These are phyloP conservation scores for Temnothorax unifasciatus DNA, from an alignment of 2,888 invertebrate species.

Conservation along the genomic window DNA sequence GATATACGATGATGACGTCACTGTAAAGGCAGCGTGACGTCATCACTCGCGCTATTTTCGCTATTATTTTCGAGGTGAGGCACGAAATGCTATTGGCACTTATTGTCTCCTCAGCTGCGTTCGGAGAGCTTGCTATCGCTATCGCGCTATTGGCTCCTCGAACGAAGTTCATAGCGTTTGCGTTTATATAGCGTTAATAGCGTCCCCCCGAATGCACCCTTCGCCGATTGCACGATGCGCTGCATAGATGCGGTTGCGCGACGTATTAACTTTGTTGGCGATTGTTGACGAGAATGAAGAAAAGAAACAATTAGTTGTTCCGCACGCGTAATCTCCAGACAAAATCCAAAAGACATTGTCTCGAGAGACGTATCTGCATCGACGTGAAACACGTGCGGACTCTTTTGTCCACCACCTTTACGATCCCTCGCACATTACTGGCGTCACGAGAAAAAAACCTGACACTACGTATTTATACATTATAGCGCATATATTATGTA, in stretches of 20 bases:
- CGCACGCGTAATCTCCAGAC: conserved; percentile 5
- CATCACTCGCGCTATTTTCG: too few species aligned
- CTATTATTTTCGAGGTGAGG: too few species aligned
- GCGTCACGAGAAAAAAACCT: conserved; percentile 30
- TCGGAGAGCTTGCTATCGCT: too few species aligned
- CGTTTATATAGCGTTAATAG: too few species aligned
- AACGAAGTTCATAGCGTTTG: too few species aligned
- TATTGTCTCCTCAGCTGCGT: too few species aligned
- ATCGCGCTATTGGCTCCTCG: too few species aligned
- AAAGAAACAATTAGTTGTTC: conserved; percentile 4
- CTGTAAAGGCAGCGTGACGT: too few species aligned
- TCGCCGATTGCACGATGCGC: background rate
- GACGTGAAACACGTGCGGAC: background rate
- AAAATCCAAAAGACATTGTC: conserved; percentile 23
- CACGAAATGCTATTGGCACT: too few species aligned
- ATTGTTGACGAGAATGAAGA: background rate
- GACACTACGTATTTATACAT: conserved; percentile 54
- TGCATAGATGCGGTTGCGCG: background rate
- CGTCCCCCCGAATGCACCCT: too few species aligned
- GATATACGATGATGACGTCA: too few species aligned
- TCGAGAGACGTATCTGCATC: background rate
- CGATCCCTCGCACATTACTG: conserved; percentile 31
- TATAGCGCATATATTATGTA: conserved; percentile 60
- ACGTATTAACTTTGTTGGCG: background rate
- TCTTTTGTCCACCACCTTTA: conserved; percentile 39